A percentile compares a stretch with the other conserved stretches of the same genome.
Evolutionary conservation across 2,888 invertebrate genomes (phyloP).

Genomic region (Eristalinus sepulchralis): DNA sequence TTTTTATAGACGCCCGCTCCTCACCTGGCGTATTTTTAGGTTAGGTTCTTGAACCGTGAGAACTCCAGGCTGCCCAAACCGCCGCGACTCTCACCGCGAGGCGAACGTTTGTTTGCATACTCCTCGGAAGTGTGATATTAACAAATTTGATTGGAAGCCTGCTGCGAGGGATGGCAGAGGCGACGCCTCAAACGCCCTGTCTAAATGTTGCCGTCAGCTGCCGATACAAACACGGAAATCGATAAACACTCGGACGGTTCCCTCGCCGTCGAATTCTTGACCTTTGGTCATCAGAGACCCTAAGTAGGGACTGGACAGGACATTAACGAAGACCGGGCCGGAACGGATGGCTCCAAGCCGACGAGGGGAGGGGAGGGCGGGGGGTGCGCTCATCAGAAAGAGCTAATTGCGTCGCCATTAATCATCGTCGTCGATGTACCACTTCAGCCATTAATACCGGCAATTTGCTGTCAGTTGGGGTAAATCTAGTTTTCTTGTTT

Average conservation of each 20-base stretch:
- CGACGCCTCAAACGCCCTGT: neutral
- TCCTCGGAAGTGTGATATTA: conserved; percentile 27
- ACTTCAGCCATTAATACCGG: conserved; percentile 36
- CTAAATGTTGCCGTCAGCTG: neutral
- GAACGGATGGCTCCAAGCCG: neutral
- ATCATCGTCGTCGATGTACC: conserved; percentile 13
- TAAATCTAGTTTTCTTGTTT: conserved; percentile 33
- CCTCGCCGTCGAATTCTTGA: neutral
- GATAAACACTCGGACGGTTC: neutral
- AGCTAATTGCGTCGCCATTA: neutral
- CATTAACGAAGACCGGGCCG: neutral
- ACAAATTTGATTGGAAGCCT: conserved; percentile 13
- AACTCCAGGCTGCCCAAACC: neutral
- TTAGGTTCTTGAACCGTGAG: neutral
- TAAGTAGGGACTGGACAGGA: neutral
- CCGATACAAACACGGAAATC: neutral
- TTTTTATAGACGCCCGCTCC: neutral
- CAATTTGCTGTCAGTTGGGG: conserved; percentile 12
- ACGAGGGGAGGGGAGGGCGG: too few relatives aligned
- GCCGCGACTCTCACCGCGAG: neutral
- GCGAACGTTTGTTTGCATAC: conserved; percentile 28
- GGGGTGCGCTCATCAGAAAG: conserved; percentile 7
- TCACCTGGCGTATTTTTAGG: neutral
- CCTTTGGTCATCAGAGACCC: neutral
- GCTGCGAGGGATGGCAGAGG: neutral